These are phyloP conservation scores for Blastobasis lacticolella DNA, from an alignment of 2,888 invertebrate species.

Conservation along the genomic window DNA sequence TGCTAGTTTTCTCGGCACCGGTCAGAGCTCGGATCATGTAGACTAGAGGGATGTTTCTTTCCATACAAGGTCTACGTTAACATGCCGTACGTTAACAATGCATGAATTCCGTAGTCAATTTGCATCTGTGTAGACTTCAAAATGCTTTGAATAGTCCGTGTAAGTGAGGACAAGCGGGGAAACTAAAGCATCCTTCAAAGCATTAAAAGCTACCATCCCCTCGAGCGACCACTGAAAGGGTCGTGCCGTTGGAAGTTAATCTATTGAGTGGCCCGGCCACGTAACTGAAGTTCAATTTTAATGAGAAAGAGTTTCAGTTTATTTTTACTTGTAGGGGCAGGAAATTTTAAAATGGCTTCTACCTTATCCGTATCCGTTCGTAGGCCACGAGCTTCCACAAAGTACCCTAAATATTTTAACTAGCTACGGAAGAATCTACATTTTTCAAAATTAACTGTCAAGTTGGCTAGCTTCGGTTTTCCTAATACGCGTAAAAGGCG, in stretches of 20 bases:
- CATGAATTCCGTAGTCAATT: slow-evolving; percentile 10
- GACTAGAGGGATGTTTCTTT: slow-evolving; percentile 14
- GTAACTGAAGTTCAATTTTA: too few species aligned
- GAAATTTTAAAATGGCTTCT: slow-evolving; percentile 15
- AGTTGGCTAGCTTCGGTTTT: slow-evolving; percentile 14
- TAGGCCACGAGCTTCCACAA: slow-evolving; percentile 22
- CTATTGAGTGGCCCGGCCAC: slow-evolving; percentile 19
- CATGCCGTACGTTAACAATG: slow-evolving; percentile 15
- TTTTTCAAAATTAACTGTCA: slow-evolving; percentile 16
- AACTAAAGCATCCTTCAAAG: neutral
- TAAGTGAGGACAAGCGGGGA: slow-evolving; percentile 14
- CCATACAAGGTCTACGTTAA: slow-evolving; percentile 15
- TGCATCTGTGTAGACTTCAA: slow-evolving; percentile 3
- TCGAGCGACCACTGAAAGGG: neutral
- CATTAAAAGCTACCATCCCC: neutral
- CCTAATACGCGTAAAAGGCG: slow-evolving; percentile 12
- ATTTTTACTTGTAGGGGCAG: slow-evolving; percentile 15
- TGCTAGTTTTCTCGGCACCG: slow-evolving; percentile 14
- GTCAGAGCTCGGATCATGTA: slow-evolving; percentile 7
- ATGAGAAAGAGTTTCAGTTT: slow-evolving; percentile 17
- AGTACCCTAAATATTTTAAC: slow-evolving; percentile 16
- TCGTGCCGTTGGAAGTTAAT: slow-evolving; percentile 16
- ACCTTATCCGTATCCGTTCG: slow-evolving; percentile 22
- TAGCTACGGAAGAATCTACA: slow-evolving; percentile 12
- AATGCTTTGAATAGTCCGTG: slow-evolving; percentile 14